Conservation (phyloP, 1,140 invertebrate species). For the Drosophila sturtevanti region DNA sequence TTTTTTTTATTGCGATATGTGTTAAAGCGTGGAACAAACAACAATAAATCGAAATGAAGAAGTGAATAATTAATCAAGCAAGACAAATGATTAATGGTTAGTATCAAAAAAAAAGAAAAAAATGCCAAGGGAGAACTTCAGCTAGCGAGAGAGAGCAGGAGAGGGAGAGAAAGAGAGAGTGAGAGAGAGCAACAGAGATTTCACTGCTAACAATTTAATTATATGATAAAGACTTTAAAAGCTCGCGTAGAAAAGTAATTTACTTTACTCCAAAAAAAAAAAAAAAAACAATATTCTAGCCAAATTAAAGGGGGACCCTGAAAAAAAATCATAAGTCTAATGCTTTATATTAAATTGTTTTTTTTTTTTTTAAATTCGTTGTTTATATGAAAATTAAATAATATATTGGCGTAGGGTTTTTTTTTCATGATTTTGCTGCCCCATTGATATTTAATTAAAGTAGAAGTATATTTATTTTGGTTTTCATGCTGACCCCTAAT, state of each 20-base stretch:
- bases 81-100: constrained; percentile 17
- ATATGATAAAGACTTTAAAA: constrained; percentile 9
- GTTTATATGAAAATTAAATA: neutral
- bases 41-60: constrained; percentile 8
- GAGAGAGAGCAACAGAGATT: neutral
- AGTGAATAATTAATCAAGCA: constrained; percentile 9
- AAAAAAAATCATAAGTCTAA: neutral
- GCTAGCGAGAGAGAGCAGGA: neutral
- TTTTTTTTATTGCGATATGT: neutral
- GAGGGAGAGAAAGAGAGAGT: neutral
- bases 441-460: neutral
- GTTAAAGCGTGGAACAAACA: constrained; percentile 3
- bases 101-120: neutral
- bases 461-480: neutral
- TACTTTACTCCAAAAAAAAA: neutral
- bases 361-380: neutral
- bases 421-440: neutral
- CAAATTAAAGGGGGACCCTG: neutral
- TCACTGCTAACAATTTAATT: constrained; percentile 3
- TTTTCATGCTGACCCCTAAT: constrained; percentile 8
- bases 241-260: constrained; percentile 6
- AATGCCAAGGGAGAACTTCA: neutral
- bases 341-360: no score
- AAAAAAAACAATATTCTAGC: neutral
- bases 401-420: neutral